Evolutionary conservation across 2,888 invertebrate species (phyloP).

Genomic region (Melieria picta): DNA sequence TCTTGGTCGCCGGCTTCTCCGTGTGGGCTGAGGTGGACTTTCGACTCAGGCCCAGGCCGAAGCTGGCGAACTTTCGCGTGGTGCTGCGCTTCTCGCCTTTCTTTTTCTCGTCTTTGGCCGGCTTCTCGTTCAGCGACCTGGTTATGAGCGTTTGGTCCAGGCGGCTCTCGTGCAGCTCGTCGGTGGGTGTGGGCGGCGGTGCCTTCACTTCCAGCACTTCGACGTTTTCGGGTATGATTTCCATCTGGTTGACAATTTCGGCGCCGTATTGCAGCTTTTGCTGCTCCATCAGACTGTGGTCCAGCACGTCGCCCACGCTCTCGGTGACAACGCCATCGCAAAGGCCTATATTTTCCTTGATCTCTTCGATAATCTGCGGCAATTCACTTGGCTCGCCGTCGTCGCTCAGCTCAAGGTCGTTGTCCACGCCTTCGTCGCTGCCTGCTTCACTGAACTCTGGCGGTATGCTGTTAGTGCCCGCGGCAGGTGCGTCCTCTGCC

Average conservation of each 20-base stretch:
- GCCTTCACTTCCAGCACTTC: neutral
- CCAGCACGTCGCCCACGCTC: constrained; percentile 1
- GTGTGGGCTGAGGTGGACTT: constrained; percentile 14
- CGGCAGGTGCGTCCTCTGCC: no score
- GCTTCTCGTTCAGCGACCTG: constrained; percentile 10
- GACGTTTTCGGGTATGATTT: neutral
- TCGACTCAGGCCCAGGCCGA: constrained; percentile 14
- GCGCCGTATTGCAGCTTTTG: no score
- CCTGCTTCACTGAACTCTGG: neutral
- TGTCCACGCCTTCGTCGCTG: neutral
- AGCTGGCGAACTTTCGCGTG: constrained; percentile 13
- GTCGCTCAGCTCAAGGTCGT: constrained; percentile 8
- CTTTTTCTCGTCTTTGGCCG: constrained; percentile 9
- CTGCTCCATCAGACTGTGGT: neutral
- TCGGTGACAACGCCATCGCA: constrained; percentile 6
- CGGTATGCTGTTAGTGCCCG: constrained; percentile 8
- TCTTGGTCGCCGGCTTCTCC: neutral
- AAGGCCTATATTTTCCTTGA: neutral
- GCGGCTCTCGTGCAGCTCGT: neutral
- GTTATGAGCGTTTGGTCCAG: neutral
- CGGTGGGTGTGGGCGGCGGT: constrained; percentile 4
- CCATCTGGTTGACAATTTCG: neutral
- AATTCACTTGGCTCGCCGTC: constrained; percentile 12
- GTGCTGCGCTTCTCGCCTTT: constrained; percentile 25
- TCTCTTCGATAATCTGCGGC: constrained; percentile 13